A percentile compares a stretch with the other conserved stretches of the same genome.
These are phyloP conservation scores for Ephialtes manifestator DNA, from an alignment of 2,888 invertebrate species.

Conservation along the genomic window DNA sequence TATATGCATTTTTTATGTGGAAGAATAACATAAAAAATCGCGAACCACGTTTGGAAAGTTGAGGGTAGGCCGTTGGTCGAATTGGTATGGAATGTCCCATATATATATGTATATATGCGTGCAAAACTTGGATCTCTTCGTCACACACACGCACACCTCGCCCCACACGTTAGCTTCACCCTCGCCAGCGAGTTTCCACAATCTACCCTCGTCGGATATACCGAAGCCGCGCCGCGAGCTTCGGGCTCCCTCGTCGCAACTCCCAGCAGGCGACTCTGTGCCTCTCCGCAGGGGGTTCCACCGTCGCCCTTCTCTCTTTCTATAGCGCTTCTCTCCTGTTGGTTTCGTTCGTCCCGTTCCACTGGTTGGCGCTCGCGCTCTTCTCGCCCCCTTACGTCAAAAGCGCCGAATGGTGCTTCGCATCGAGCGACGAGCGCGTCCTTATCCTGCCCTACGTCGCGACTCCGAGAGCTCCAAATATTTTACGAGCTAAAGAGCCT, in stretches of 20 bases:
- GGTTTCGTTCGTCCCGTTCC: conserved; percentile 64
- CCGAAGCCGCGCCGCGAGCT: conserved; percentile 16
- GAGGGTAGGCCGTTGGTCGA: too few species aligned
- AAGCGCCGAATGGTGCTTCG: conserved; percentile 70
- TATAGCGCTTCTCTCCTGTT: conserved; percentile 37
- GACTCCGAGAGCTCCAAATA: conserved; percentile 56
- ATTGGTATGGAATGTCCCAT: too few species aligned
- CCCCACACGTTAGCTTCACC: not conserved
- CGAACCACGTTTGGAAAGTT: too few species aligned
- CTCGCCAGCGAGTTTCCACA: conserved; percentile 5
- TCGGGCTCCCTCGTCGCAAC: conserved; percentile 45
- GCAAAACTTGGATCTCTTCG: not conserved
- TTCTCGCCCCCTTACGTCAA: conserved; percentile 66
- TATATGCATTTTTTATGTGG: too few species aligned
- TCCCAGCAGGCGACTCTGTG: conserved; percentile 57
- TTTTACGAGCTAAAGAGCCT: conserved; percentile 57
- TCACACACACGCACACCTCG: not conserved
- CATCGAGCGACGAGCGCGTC: conserved; percentile 47
- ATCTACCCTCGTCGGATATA: conserved; percentile 46
- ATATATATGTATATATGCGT: not conserved
- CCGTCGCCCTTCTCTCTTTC: conserved; percentile 51
- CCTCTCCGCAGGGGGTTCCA: conserved; percentile 66
- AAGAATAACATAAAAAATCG: too few species aligned
- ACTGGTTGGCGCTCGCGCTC: conserved; percentile 15
- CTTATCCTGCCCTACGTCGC: conserved; percentile 34